phyloP scores from a whole-genome alignment of 2,888 invertebrate genomes.

The Pherbina coryleti region DNA sequence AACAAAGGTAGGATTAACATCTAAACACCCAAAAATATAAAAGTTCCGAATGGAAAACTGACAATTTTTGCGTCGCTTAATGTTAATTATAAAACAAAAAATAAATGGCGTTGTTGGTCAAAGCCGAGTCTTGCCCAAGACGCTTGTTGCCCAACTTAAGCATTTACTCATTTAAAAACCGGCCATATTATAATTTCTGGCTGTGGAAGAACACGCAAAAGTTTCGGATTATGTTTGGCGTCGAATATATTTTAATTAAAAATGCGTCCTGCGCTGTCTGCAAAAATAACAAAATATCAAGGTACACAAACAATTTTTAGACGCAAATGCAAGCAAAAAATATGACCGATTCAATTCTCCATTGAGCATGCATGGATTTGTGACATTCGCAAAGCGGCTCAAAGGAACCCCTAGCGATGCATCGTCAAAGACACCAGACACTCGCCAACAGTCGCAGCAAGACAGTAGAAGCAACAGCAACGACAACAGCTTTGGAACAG shows the following conservation, averaged over 20 bases:
- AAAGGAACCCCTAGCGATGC: conserved; percentile 6
- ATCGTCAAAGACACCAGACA: neutral
- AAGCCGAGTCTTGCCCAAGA: too few species aligned
- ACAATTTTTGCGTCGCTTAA: too few species aligned
- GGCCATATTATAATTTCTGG: neutral
- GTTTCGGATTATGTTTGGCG: too few species aligned
- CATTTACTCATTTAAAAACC: neutral
- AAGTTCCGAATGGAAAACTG: too few species aligned
- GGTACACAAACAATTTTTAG: conserved; percentile 28
- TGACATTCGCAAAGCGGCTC: conserved; percentile 59
- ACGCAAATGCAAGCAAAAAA: conserved; percentile 45
- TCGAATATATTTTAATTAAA: conserved; percentile 15
- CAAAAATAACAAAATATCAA: conserved; percentile 8
- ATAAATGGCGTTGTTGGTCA: too few species aligned
- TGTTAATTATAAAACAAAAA: too few species aligned
- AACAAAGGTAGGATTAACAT: too few species aligned
- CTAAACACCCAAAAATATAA: too few species aligned
- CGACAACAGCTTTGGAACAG: neutral
- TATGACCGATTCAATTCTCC: conserved; percentile 46
- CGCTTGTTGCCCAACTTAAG: neutral
- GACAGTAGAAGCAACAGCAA: conserved; percentile 30
- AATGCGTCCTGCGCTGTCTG: conserved; percentile 32
- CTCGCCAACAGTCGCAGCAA: neutral
- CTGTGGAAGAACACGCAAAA: too few species aligned
- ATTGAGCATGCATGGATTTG: conserved; percentile 72